phyloP scores from a whole-genome alignment of 1,140 invertebrate genomes.

The Megathymus violae region DNA sequence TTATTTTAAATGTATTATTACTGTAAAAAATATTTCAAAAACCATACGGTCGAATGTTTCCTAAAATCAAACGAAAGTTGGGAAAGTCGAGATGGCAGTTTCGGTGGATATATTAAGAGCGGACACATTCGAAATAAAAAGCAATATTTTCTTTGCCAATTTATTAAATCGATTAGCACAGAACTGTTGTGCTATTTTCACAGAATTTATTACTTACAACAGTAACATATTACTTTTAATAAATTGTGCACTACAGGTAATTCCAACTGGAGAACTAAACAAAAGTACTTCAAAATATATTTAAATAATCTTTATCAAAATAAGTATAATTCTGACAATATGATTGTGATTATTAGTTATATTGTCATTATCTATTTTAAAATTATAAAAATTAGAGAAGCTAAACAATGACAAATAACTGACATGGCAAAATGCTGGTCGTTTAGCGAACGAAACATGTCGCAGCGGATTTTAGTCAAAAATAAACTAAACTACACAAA shows the following conservation, averaged over 20 bases:
- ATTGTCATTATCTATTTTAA: constrained; percentile 3
- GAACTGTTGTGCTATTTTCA: constrained; percentile 62
- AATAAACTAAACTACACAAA: constrained; percentile 55
- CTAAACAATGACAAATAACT: constrained; percentile 36
- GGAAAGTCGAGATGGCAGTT: no score
- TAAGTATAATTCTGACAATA: background rate
- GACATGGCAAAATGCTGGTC: constrained; percentile 43
- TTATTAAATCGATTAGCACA: constrained; percentile 73
- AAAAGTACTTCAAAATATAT: background rate
- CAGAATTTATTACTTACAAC: constrained; percentile 61
- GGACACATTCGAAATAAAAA: constrained; percentile 22
- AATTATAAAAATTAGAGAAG: constrained; percentile 38
- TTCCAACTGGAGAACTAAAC: constrained; percentile 2
- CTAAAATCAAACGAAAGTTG: no score
- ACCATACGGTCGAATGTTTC: no score
- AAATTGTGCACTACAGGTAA: constrained; percentile 59
- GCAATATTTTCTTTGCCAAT: constrained; percentile 46
- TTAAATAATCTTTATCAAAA: background rate
- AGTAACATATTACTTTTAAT: constrained; percentile 60
- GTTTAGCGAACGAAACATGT: constrained; percentile 27
- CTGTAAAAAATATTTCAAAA: no score
- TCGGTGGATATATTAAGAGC: no score
- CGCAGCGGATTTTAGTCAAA: constrained; percentile 40
- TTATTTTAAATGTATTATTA: no score
- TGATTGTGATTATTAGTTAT: background rate